phyloP scores from a whole-genome alignment of 2,113 vertebrate species.

The Trematocara zebra region DNA sequence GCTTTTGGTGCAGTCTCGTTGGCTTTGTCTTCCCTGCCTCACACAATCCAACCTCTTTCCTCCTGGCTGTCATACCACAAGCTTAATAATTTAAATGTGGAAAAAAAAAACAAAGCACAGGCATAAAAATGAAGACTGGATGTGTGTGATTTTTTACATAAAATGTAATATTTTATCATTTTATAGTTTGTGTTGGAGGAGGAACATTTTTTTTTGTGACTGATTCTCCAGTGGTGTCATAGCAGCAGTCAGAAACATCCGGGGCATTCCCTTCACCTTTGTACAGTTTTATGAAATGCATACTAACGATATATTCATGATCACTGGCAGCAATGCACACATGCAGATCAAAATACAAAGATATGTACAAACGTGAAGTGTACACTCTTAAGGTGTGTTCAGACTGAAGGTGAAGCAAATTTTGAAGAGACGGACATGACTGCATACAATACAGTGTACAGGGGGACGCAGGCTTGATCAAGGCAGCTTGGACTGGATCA shows the following conservation, averaged over 20 bases:
- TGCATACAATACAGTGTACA: neutral
- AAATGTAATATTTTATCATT: neutral
- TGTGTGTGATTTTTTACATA: neutral
- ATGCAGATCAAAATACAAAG: slow-evolving; percentile 69
- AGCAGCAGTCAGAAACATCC: slow-evolving; percentile 34
- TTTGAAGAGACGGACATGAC: neutral
- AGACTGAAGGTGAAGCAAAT: slow-evolving; percentile 33
- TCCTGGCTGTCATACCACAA: neutral
- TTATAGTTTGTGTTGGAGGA: neutral
- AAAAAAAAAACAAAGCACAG: neutral
- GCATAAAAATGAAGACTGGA: neutral
- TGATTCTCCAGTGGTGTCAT: slow-evolving; percentile 22
- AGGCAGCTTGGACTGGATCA: neutral
- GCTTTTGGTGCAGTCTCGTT: neutral
- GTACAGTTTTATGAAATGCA: slow-evolving; percentile 67
- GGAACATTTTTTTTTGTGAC: neutral
- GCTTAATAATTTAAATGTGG: neutral
- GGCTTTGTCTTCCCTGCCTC: neutral
- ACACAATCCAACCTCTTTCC: neutral
- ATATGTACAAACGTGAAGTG: slow-evolving; percentile 61
- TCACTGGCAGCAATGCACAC: slow-evolving; percentile 66
- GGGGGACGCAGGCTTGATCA: neutral
- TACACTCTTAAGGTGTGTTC: slow-evolving; percentile 42
- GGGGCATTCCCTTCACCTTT: slow-evolving; percentile 42
- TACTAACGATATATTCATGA: slow-evolving; percentile 55